phyloP scores from a whole-genome alignment of 2,888 invertebrate species.

The Germaria angustata region DNA sequence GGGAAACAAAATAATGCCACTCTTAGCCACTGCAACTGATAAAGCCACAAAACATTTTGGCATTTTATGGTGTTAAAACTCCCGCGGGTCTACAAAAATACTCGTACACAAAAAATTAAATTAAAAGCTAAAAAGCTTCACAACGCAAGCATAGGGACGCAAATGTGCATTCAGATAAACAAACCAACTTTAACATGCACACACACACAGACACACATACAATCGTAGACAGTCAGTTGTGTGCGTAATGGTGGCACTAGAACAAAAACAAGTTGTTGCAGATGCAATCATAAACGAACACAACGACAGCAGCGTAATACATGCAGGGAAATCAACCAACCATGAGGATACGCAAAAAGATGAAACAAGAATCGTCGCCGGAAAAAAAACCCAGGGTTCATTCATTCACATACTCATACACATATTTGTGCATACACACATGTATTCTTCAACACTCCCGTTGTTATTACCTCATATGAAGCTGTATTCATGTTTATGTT shows the following conservation, averaged over 20 bases:
- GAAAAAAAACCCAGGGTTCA: conserved; percentile 11
- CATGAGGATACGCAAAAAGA: conserved; percentile 13
- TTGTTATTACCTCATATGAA: background rate
- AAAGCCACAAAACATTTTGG: conserved; percentile 63
- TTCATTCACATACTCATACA: background rate
- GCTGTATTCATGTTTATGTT: conserved; percentile 4
- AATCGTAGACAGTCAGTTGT: background rate
- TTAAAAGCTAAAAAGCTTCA: background rate
- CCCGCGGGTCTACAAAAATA: conserved; percentile 52
- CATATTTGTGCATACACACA: background rate
- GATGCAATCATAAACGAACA: conserved; percentile 43
- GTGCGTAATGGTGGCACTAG: background rate
- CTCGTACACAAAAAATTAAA: background rate
- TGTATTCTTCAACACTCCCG: background rate
- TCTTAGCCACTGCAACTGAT: conserved; percentile 51
- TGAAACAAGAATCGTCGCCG: conserved; percentile 28
- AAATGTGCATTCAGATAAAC: background rate
- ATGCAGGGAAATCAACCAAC: conserved; percentile 23
- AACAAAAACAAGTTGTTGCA: conserved; percentile 28
- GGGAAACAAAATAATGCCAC: conserved; percentile 1
- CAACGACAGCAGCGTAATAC: conserved; percentile 4
- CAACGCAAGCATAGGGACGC: background rate
- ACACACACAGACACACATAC: background rate
- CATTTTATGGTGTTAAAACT: conserved; percentile 61
- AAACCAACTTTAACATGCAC: background rate